Conservation (phyloP, 92 coral and sea anemone genomes). For the Micromussa lordhowensis region DNA sequence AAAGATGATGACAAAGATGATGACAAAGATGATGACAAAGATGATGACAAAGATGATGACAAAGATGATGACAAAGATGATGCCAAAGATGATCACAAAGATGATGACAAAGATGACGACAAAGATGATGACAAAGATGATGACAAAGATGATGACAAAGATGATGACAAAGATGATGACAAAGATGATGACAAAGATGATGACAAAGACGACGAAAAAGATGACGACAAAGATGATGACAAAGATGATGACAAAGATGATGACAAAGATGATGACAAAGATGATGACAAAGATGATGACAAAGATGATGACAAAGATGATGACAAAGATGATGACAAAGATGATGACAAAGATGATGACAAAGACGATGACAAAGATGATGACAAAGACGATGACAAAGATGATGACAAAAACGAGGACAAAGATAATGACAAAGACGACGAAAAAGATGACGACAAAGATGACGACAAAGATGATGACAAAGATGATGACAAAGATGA, state of each 20-base stretch:
- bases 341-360: slow-evolving; percentile 1
- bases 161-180: too few relatives aligned
- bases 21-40: too few relatives aligned
- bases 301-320: not conserved
- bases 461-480: not conserved
- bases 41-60: too few relatives aligned
- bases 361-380: not conserved
- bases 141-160: not conserved
- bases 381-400: not conserved
- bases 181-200: too few relatives aligned
- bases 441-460: not conserved
- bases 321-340: not conserved
- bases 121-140: not conserved
- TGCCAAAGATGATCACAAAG: not conserved
- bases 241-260: not conserved
- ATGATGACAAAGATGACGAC: slow-evolving; percentile 14
- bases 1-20: too few relatives aligned
- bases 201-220: too few relatives aligned
- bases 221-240: too few relatives aligned
- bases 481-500: not conserved
- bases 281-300: not conserved
- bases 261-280: not conserved
- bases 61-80: not conserved
- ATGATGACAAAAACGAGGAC: not conserved
- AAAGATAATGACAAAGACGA: not conserved